Base-by-base conservation (phyloP, 1,140 invertebrate species). In the Amyelois transitella region DNA sequence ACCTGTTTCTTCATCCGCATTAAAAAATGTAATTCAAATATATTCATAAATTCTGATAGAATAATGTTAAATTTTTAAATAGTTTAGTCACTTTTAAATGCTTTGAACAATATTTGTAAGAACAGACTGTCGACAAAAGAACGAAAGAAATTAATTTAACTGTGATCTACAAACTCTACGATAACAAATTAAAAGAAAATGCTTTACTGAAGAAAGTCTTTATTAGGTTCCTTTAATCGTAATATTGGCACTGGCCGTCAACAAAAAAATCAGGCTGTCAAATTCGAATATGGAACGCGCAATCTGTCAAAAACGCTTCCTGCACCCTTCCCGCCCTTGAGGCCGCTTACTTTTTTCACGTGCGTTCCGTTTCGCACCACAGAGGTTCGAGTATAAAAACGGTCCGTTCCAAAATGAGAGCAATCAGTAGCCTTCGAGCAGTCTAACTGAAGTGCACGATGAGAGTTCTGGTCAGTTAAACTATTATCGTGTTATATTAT, bases 391-490 rank as follows among this genome's bases (percentile, higher is more conserved):
- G 67, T 87, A 87, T 87, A 87, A 86, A 87, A 79, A 75, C 69
- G 53, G 25, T 20, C 66, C 63, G 53, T 72, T 54, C 64, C 84
- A 64, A 76, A 85, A 79, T 74, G 72, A 81, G 77, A 80, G 74
- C 82, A 87, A 67, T 84, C 84, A 87, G 82, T 87, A 87, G 84
- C 84, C 71, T 73, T 77, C 82, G 84, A 73, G 84, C 82, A 87
- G 84, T 87, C 84, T 84, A 57, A 81, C 74, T 80, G 84, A 88
- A 88, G 81, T 88, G 80, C 84, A 88, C 69, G 82, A 87, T 87
- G 84, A 86, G 84, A 87, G 68, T 87, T 81, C 84, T 87, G 84
- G 84, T 86, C 67, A 81, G 84, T 84, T 76, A 44, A 55, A 43
- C 61, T n/a, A 59, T 59, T 49, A 44, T 63, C 62, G 70, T 71